Percentiles rank a stretch among this genome's conserved stretches.
These are phyloP conservation scores for Acanthurus leucopareius DNA, from an alignment of 2,797 vertebrate species.

Conservation along the genomic window DNA sequence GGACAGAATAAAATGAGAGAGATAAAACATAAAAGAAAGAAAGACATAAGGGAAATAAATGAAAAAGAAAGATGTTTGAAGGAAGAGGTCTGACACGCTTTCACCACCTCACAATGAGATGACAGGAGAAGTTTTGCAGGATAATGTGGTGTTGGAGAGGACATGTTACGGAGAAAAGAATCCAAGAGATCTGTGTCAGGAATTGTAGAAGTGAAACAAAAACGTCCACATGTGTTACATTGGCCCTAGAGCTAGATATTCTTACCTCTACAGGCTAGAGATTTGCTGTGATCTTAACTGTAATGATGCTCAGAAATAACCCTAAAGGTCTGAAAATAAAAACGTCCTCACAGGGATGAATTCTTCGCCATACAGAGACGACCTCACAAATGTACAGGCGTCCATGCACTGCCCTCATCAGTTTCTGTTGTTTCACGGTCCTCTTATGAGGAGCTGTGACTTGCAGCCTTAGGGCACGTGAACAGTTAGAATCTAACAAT, in stretches of 20 bases:
- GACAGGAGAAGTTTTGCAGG: background rate
- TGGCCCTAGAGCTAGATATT: conserved; percentile 8
- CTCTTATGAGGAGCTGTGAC: conserved; percentile 53
- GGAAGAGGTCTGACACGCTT: no score
- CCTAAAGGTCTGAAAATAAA: conserved; percentile 25
- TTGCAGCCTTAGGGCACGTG: conserved; percentile 57
- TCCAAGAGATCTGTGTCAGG: background rate
- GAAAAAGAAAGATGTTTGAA: no score
- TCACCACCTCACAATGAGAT: no score
- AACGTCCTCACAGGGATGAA: conserved; percentile 31
- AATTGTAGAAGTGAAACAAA: conserved; percentile 24
- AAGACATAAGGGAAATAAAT: no score
- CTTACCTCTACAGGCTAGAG: background rate
- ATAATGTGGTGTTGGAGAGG: background rate
- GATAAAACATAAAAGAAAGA: no score
- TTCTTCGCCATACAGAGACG: conserved; percentile 38
- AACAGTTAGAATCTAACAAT: conserved; percentile 64
- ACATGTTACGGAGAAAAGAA: background rate
- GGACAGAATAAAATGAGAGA: no score
- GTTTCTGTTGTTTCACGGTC: conserved; percentile 46
- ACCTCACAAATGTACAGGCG: conserved; percentile 54
- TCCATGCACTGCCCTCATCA: conserved; percentile 42
- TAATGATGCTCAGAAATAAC: conserved; percentile 26
- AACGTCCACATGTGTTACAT: conserved; percentile 4
- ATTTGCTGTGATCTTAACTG: background rate